Evolutionary conservation across 2,888 invertebrate genomes (phyloP), one percentile per base, ranked within the genome.

Genomic region (Lottia gigantea): DNA sequence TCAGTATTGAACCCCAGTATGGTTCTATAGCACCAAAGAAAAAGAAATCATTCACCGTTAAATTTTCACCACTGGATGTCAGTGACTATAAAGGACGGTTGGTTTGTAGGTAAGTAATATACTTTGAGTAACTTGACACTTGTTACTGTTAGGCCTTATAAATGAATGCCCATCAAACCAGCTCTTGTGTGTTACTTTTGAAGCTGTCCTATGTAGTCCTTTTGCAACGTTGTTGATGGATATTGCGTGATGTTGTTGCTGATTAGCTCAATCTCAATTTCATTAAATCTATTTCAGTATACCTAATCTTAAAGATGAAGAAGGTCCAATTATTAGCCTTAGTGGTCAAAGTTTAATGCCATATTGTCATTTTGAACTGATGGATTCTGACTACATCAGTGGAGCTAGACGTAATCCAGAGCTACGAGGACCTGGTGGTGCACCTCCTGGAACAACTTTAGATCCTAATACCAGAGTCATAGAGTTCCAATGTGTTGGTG

Each of bases 321-420:
- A 83, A 47, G 85, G 85, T 0, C 88, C 87, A 46, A 83, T 83
- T 45, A 74, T 89, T 47, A 80, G 80, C 12, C 86, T 93, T 61
- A 88, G 85, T 62, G 93, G 91, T 0, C 91, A 91, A 78, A 92
- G 93, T 74, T 81, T 93, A 67, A 89, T 93, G 74, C 93, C 94
- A 0, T 92, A 92, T 79, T 93, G 92, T 80, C 93, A 93, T 84
- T 92, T 94, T 79, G 93, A 93, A 76, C 89, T 93, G 63, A 91
- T 92, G 75, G 91, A 92, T 72, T 92, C 91, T 66, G 92, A 92
- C 86, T 93, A 93, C 84, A 83, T 93, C 49, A 75, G 84, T 25
- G 80, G 83, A 64, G 87, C 86, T 23, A 83, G 87, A 14, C 79
- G 89, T 14, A 85, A 88, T 68, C 86, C 89, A 3, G 87, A 87